Percentiles rank a stretch among this genome's conserved stretches.
Conservation (phyloP, 2,797 vertebrate species). For the Lateolabrax maculatus region DNA sequence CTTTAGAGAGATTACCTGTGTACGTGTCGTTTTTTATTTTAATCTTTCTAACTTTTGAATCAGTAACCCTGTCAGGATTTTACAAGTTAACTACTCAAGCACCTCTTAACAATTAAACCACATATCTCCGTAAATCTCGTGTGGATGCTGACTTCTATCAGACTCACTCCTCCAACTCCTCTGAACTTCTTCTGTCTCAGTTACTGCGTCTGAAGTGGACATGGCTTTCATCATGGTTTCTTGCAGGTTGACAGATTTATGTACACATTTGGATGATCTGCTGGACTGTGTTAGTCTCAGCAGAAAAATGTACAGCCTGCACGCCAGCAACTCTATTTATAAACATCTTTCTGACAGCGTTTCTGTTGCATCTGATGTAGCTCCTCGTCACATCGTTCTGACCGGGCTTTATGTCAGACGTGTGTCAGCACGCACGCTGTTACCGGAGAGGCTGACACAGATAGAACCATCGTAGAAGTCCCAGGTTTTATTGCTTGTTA, state of each 20-base stretch:
- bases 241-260: conserved; percentile 54
- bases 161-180: not conserved
- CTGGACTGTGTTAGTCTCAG: conserved; percentile 63
- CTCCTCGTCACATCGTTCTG: conserved; percentile 38
- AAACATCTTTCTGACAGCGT: conserved; percentile 36
- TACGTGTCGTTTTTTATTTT: not conserved
- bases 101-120: not conserved
- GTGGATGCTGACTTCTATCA: not conserved
- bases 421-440: conserved; percentile 16
- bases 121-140: not conserved
- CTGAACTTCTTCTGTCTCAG: not conserved
- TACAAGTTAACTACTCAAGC: not conserved
- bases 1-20: not conserved
- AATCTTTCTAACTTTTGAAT: not conserved
- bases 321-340: conserved; percentile 28
- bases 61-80: not conserved
- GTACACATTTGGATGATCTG: conserved; percentile 41
- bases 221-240: conserved; percentile 51
- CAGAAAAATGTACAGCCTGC: conserved; percentile 36
- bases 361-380: conserved; percentile 44
- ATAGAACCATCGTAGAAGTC: conserved; percentile 1
- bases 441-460: not conserved
- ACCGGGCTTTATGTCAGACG: conserved; percentile 1
- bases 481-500: conserved; percentile 25
- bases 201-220: conserved; percentile 31